phyloP scores from a whole-genome alignment of 2,888 invertebrate genomes.

The Drosophila tanythrix region DNA sequence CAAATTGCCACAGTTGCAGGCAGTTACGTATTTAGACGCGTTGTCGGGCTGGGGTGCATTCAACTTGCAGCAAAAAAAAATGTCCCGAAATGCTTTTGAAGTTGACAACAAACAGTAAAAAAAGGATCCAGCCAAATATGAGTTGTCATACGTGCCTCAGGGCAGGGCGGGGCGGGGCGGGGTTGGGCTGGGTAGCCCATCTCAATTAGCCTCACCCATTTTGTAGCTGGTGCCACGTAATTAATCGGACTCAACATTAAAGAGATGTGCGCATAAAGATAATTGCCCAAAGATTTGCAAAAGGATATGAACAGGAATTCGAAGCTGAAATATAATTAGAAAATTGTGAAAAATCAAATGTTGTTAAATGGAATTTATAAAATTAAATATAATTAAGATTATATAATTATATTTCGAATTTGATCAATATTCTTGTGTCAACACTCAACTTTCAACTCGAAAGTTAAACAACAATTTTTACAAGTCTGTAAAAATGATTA shows the following conservation, averaged over 20 bases:
- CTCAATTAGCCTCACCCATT: background rate
- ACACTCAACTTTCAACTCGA: background rate
- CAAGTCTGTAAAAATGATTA: background rate
- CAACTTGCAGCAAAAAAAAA: conserved; percentile 25
- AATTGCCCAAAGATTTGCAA: background rate
- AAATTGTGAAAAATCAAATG: too few species aligned
- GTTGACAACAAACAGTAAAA: conserved; percentile 25
- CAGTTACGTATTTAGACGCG: conserved; percentile 16
- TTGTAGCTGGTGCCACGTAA: conserved; percentile 3
- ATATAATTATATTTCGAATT: background rate
- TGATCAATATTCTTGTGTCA: background rate
- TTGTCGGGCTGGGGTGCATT: conserved; percentile 11
- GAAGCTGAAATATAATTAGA: too few species aligned
- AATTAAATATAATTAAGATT: background rate
- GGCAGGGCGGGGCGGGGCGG: background rate
- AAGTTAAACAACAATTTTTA: fast-evolving
- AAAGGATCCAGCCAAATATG: conserved; percentile 8
- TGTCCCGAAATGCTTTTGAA: conserved; percentile 47
- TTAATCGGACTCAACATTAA: conserved; percentile 20
- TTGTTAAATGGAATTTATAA: background rate
- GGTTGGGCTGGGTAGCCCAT: background rate
- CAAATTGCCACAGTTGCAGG: background rate
- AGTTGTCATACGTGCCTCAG: conserved; percentile 28
- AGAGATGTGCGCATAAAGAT: background rate
- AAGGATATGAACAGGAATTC: background rate